Conservation (phyloP, 37 sponge, comb jelly and placozoan genomes). For the Diacarnus erythraeanus region DNA sequence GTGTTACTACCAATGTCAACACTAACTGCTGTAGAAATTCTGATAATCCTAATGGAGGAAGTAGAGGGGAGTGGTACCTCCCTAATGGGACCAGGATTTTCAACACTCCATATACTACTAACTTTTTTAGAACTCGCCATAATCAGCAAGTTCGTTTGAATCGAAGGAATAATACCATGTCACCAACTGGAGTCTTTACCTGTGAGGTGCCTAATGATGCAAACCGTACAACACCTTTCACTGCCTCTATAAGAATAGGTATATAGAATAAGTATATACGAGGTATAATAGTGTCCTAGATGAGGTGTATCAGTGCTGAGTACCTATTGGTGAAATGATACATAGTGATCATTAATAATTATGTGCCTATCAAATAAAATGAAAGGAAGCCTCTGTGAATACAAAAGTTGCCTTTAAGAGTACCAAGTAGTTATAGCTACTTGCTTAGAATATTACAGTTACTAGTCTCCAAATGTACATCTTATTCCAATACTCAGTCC, state of each 20-base stretch:
- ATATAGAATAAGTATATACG: too few species aligned
- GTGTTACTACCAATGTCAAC: neutral
- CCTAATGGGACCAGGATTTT: neutral
- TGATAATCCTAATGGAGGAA: neutral
- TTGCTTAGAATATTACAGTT: too few species aligned
- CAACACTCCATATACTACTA: neutral
- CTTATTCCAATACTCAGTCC: too few species aligned
- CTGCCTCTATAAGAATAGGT: neutral
- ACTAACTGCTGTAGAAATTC: neutral
- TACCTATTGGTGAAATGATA: too few species aligned
- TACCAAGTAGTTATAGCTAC: too few species aligned
- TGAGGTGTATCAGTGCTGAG: too few species aligned
- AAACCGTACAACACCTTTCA: neutral
- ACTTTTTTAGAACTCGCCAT: neutral
- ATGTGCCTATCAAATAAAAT: too few species aligned
- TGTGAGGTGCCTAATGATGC: neutral
- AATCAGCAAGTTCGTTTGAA: neutral
- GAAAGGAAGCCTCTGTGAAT: too few species aligned
- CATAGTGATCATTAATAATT: too few species aligned
- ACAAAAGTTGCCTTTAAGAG: too few species aligned
- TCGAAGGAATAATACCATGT: neutral
- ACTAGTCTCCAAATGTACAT: too few species aligned
- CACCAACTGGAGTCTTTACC: neutral
- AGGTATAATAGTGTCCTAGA: too few species aligned
- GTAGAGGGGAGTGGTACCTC: neutral